Evolutionary conservation across 2,797 vertebrate species (phyloP), one percentile per base, ranked within the genome.

Genomic region (Bufotes viridis): DNA sequence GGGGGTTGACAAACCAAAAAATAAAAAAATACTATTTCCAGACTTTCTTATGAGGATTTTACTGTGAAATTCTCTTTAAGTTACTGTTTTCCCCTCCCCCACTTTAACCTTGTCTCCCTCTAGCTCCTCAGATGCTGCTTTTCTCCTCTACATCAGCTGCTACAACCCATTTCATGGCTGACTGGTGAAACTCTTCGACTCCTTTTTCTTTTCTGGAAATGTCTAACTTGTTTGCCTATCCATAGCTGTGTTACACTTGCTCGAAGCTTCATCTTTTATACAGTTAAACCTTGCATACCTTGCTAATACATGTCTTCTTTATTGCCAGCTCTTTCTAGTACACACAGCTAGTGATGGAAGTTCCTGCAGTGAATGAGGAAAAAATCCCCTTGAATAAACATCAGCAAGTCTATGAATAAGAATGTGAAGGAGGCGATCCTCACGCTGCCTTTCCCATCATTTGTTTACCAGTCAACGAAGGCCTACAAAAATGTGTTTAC

Each of bases 111-210:
- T 93, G 91, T 92, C 87, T 92, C 93, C 76, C 17, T 81, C 76
- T 51, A 15, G 91, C 85, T 92, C 82, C 84, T 83, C 49, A 87
- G 93, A 92, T 92, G 93, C 67, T 85, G 76, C 90, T 78, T 85
- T 84, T 79, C 87, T 90, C 87, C 90, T 90, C 93, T 61, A 74
- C 82, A 92, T 94, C 94, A 94, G 94, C 95, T 95, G 93, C 90
- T 96, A 91, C 94, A 95, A 94, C 93, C 94, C 95, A 95, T 96
- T 96, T 96, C 95, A 95, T 92, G 94, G 93, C 93, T 96, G 93
- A 93, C 91, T 93, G 92, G 90, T 94, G 94, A 95, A 95, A 95
- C 93, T 95, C 93, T 92, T 90, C 69, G 92, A 92, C 93, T 94
- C 93, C 92, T 90, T 82, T 72, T 78, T 87, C 53, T 90, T 88